These are phyloP conservation scores for Busseola fusca DNA, from an alignment of 2,888 invertebrate species.

Conservation along the genomic window DNA sequence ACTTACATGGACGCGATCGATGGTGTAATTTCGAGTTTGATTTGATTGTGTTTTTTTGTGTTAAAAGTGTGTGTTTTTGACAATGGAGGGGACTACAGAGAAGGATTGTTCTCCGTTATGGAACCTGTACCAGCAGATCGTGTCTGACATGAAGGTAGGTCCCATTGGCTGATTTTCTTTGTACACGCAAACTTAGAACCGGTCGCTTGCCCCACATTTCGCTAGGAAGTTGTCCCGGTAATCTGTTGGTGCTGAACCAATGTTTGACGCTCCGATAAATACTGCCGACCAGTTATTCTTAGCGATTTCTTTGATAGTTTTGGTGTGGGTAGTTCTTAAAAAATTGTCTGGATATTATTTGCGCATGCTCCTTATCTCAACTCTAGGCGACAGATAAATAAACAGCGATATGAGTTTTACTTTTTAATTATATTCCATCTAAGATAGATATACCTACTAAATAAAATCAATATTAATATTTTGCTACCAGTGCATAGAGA, in stretches of 20 bases:
- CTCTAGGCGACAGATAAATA: background rate
- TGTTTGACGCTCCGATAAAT: constrained; percentile 63
- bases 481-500: background rate
- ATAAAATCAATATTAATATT: background rate
- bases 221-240: constrained; percentile 71
- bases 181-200: constrained; percentile 61
- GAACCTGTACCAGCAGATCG: constrained; percentile 97
- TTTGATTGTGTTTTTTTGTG: constrained; percentile 74
- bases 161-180: constrained; percentile 60
- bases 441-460: background rate
- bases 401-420: background rate
- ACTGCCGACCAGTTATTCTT: constrained; percentile 41
- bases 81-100: constrained; percentile 92
- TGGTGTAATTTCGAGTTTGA: constrained; percentile 72
- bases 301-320: constrained; percentile 27
- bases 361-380: background rate
- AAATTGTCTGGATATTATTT: background rate
- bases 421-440: background rate
- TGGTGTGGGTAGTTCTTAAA: constrained; percentile 38
- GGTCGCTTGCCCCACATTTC: constrained; percentile 70
- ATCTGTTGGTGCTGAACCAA: constrained; percentile 74
- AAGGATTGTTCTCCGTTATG: constrained; percentile 97
- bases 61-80: constrained; percentile 78
- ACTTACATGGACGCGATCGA: constrained; percentile 74
- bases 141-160: constrained; percentile 98